A percentile compares a stretch with the other conserved stretches of the same genome.
phyloP scores from a whole-genome alignment of 2,888 invertebrate species.

The Tiliacea citrago region DNA sequence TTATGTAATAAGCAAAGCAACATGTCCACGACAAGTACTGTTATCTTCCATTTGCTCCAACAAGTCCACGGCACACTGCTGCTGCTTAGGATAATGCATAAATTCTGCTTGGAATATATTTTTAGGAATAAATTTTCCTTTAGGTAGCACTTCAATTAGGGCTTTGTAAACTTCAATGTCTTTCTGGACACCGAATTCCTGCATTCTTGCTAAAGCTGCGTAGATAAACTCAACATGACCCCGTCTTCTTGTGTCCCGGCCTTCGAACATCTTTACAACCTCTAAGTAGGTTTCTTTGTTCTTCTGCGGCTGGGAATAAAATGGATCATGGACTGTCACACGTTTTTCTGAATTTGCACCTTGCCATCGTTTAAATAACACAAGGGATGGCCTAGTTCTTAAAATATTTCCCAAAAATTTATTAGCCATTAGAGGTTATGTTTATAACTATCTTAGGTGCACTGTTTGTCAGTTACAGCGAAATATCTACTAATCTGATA shows the following conservation, averaged over 20 bases:
- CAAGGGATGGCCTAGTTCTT: conserved; percentile 71
- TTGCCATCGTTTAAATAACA: conserved; percentile 81
- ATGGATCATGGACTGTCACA: conserved; percentile 85
- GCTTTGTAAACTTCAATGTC: conserved; percentile 97
- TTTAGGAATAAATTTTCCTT: conserved; percentile 96
- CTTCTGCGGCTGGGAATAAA: conserved; percentile 89
- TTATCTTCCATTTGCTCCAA: conserved; percentile 98
- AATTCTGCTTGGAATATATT: conserved; percentile 97
- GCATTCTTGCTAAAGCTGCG: conserved; percentile 96
- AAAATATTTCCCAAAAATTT: conserved; percentile 80
- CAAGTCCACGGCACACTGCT: conserved; percentile 97
- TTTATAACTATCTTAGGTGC: conserved; percentile 25
- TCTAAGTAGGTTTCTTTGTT: conserved; percentile 93
- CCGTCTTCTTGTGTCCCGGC: conserved; percentile 92
- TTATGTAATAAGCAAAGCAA: conserved; percentile 7
- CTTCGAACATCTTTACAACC: conserved; percentile 94
- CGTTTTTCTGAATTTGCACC: conserved; percentile 83
- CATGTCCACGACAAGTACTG: conserved; percentile 88
- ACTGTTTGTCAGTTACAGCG: not conserved
- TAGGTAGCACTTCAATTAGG: conserved; percentile 96
- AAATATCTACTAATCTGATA: not conserved
- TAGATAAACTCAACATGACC: conserved; percentile 99
- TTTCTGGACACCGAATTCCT: conserved; percentile 96
- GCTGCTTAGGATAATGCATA: conserved; percentile 98
- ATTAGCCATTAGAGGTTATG: conserved; percentile 81